Base-by-base conservation (phyloP, 2,113 vertebrate genomes). In the Onychostruthus taczanowskii region DNA sequence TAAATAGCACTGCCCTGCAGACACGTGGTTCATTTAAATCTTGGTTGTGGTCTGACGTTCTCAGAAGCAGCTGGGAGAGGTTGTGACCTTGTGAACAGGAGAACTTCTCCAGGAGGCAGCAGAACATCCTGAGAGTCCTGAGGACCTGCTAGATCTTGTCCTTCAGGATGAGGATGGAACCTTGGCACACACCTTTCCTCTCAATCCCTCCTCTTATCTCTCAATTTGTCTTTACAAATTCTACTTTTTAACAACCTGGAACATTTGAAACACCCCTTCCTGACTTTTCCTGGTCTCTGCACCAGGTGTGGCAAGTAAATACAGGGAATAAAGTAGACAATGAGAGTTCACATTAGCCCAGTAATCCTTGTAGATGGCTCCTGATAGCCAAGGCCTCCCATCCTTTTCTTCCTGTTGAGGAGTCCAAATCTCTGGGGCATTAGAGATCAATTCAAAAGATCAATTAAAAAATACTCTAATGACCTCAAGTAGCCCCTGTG, bases 301-400 rank as follows among this genome's bases (percentile, higher is more conserved):
- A 31, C 19, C 49, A 53, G 21, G 16, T 19, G 50, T 18, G 43
- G 43, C 13, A 8, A 27, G 16, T 24, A 13, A 80, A 21, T 24
- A 5, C 17, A 27, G 43, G 8, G 11, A 58, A 10, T 68, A 26
- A 58, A n/a, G 13, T 16, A 5, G 41, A 3, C 21, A 31, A 5
- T 7, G n/a, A 4, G 8, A 12, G 27, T 3, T 58, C 17, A 1
- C 7, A 5, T 8, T 2, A 21, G 28, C 44, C 78, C 43, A 33
- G 11, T 4, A 10, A 23, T 13, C n/a, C 6, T 33, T 33, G n/a
- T 1, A 31, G 35, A 22, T 56, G 63, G n/a, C 50, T 37, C 4
- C n/a, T 56, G 27, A 3, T 3, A 27, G 64, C 56, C 56, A 35
- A 35, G 23, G 23, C 24, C 43, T 58, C 35, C 44, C 43, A 6